A percentile compares a stretch with the other conserved stretches of the same genome.
Evolutionary conservation across 2,888 invertebrate genomes (phyloP).

Genomic region (Hypercompe scribonia): DNA sequence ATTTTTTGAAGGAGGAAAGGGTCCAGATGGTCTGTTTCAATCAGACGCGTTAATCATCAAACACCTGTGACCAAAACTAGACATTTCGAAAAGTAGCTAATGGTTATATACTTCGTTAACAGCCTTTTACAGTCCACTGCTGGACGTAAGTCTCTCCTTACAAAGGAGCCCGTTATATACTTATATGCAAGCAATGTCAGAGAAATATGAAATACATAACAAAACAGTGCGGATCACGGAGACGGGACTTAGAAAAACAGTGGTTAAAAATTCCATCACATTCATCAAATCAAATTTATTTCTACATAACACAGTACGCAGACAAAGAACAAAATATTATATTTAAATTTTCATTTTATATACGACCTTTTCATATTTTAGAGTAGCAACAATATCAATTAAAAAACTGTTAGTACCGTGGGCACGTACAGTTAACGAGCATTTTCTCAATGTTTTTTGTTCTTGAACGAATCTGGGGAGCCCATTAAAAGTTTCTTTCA

Average conservation of each 20-base stretch:
- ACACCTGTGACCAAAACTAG: too few relatives aligned
- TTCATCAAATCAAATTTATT: neutral
- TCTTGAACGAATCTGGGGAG: slow-evolving; percentile 22
- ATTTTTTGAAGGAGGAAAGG: too few relatives aligned
- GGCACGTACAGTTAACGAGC: slow-evolving; percentile 15
- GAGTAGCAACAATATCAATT: slow-evolving; percentile 9
- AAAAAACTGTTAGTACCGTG: slow-evolving; percentile 13
- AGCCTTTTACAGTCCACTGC: too few relatives aligned
- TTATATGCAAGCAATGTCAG: too few relatives aligned
- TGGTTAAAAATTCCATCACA: neutral
- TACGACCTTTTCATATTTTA: neutral
- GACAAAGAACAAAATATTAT: neutral
- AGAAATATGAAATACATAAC: too few relatives aligned
- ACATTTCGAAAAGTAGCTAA: too few relatives aligned
- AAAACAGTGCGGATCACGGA: too few relatives aligned
- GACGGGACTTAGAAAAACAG: neutral
- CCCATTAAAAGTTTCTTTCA: slow-evolving; percentile 55
- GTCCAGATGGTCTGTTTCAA: too few relatives aligned
- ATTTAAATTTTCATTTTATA: neutral
- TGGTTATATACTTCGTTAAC: too few relatives aligned
- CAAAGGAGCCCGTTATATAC: too few relatives aligned
- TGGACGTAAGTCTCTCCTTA: too few relatives aligned
- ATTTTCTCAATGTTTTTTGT: slow-evolving; percentile 22
- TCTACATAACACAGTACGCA: neutral
- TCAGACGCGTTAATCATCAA: too few relatives aligned